These are phyloP conservation scores for Sphenopsis melanotis DNA, from an alignment of 2,797 vertebrate species.

Conservation along the genomic window DNA sequence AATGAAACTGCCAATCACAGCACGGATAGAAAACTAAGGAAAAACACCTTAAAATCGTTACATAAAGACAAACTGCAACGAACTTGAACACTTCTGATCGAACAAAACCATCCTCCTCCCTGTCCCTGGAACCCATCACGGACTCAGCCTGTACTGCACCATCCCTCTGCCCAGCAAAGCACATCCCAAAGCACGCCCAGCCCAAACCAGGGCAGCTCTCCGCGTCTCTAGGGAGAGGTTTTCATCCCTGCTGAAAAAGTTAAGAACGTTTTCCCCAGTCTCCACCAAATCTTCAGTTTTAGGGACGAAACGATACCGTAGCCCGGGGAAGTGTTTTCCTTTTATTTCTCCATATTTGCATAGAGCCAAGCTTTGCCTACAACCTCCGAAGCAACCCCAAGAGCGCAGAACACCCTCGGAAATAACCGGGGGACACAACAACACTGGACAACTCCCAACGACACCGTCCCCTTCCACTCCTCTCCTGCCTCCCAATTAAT, in stretches of 20 bases:
- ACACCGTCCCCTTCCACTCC: neutral
- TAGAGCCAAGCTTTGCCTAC: neutral
- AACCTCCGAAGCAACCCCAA: neutral
- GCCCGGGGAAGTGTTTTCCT: constrained; percentile 1
- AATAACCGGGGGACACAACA: neutral
- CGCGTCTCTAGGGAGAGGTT: accelerated
- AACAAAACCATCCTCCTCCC: neutral
- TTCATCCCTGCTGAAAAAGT: neutral
- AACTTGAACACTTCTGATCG: neutral
- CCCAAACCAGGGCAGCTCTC: neutral
- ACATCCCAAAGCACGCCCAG: neutral
- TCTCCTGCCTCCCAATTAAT: neutral
- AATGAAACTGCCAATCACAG: neutral
- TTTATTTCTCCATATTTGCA: neutral
- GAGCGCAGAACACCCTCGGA: neutral
- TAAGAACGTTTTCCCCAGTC: neutral
- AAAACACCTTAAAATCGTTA: neutral
- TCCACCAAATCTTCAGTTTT: neutral
- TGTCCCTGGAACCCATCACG: accelerated
- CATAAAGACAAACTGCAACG: neutral
- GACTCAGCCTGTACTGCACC: neutral
- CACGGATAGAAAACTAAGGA: accelerated
- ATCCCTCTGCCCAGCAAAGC: neutral
- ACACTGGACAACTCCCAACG: neutral
- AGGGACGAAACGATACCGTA: neutral